A percentile compares a stretch with the other conserved stretches of the same genome.
These are phyloP conservation scores for Xestia rhomboidea DNA, from an alignment of 2,888 invertebrate species.

Conservation along the genomic window DNA sequence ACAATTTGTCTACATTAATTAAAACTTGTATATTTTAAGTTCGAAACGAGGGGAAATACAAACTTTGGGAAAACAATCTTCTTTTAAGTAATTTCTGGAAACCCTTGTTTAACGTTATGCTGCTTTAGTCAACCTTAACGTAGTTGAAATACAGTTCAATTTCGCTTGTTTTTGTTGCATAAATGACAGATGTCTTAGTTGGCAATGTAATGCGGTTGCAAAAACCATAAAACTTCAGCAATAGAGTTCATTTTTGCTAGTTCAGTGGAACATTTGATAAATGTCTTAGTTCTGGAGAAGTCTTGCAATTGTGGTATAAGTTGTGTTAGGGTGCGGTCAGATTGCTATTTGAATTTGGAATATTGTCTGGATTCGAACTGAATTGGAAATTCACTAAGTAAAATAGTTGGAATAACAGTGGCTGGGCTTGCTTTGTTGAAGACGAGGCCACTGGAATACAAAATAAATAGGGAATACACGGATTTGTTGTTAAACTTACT, in stretches of 20 bases:
- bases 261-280: not conserved
- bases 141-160: not conserved
- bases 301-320: conserved; percentile 32
- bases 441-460: not conserved
- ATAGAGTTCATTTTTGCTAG: conserved; percentile 16
- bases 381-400: not conserved
- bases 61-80: conserved; percentile 54
- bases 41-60: conserved; percentile 48
- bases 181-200: conserved; percentile 2
- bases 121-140: not conserved
- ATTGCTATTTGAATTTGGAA: conserved; percentile 20
- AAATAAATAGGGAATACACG: not conserved
- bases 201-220: not conserved
- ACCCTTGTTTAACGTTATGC: conserved; percentile 1
- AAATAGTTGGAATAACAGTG: too few relatives aligned
- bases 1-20: conserved; percentile 62
- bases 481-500: too few relatives aligned
- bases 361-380: conserved; percentile 8
- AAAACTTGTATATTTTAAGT: conserved; percentile 63
- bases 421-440: not conserved
- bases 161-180: not conserved
- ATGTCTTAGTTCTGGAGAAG: conserved; percentile 17
- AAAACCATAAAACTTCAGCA: not conserved
- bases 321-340: conserved; percentile 7
- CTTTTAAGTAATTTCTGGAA: conserved; percentile 53